Evolutionary conservation across 2,888 invertebrate species (phyloP), one percentile per base, ranked within the genome.

Genomic region (Cenopis cana): DNA sequence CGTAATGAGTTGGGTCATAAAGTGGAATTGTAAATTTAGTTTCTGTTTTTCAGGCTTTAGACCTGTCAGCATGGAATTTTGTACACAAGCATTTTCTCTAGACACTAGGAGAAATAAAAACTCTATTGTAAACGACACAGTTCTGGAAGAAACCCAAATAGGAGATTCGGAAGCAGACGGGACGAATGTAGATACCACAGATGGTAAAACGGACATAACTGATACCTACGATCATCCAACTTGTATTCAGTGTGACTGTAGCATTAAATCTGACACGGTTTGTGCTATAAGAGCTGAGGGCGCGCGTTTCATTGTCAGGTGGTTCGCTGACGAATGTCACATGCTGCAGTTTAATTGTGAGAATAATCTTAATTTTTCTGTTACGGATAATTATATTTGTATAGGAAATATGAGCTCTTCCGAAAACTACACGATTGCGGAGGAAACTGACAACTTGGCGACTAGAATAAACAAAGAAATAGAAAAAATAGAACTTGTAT

Each of bases 321-420:
- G 62, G 62, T 64, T 64, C 20, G 14, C 38, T 18, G 62, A 64
- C n/a, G 10, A 36, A 36, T 64, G 62, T 24, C 62, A 52, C 36
- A 64, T 64, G 52, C 20, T 52, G 36, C 62, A 38, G 36, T 64
- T 36, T 14, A 64, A 64, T 14, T 64, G 62, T 52, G 62, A 64
- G 18, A 64, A 64, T 20, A 52, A 64, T 38, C 1, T 52, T 0
- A 36, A 36, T 14, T 64, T 64, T 52, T 36, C 62, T 12, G 38
- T 50, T 36, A 64, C 62, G 14, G 52, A 64, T 64, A 52, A 64
- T 9, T 52, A 64, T 14, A 64, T 64, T 52, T 64, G 62, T 38
- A 10, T 11, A 36, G 52, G 14, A 52, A 10, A 36, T 38, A 62
- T 36, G 9, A 38, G 10, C 36, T 54, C 29, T 46, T 24, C 18